Base-by-base conservation (phyloP, 1,140 invertebrate genomes). In the Cydia fagiglandana region DNA sequence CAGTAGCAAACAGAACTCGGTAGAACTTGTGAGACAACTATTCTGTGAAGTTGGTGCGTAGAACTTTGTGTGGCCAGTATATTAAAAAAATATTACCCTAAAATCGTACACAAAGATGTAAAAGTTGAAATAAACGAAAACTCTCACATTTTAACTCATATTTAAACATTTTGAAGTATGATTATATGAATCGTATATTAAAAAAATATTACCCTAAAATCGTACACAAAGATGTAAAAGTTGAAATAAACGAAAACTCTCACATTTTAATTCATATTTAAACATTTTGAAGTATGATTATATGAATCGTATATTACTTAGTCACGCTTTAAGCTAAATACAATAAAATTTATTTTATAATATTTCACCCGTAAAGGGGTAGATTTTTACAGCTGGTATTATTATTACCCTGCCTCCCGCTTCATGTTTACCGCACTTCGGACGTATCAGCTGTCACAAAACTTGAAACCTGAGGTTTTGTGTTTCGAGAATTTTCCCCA, bases 391-490 rank as follows among this genome's bases (percentile, higher is more conserved):
- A 4, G 50, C 76, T 84, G 83, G 84, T 82, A 89, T 84, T 74
- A 85, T 76, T 77, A 10, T 74, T 80, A 76, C 76, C 38, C 68
- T 74, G 73, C 82, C 80, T 73, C 82, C 78, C 76, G 75, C 73
- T 53, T 13, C 17, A 50, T 74, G 12, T 41, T 30, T 61, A 75
- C 73, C 76, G 38, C 75, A 75, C 81, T 68, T 78, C 75, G 75
- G 76, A 73, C 78, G 47, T 78, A 76, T 61, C 74, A 73, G 78
- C 80, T 83, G 77, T 83, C 84, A 82, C 81, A 80, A 70, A 76
- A 79, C 28, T 70, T 80, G 68, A 76, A 77, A 73, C 81, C 83
- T 83, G 88, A 92, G 89, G 90, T 92, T 90, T 92, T 88, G 89
- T 83, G 90, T 92, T 91, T 76, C 90, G 76, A 91, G 84, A 74